A percentile compares a stretch with the other conserved stretches of the same genome.
These are phyloP conservation scores for Lycophotia porphyrea DNA, from an alignment of 2,888 invertebrate species.

Conservation along the genomic window DNA sequence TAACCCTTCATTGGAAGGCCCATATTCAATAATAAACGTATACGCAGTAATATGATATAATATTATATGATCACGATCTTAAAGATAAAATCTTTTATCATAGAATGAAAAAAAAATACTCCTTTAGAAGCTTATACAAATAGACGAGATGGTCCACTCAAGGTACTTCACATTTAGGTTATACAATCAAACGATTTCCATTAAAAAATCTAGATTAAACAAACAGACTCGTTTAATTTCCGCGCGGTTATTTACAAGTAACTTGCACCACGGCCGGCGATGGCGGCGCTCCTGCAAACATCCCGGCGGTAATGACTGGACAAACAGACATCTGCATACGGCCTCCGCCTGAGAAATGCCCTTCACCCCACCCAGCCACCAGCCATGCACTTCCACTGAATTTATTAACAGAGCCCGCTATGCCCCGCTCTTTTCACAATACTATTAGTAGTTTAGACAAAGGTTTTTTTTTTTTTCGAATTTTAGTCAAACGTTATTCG, in stretches of 20 bases:
- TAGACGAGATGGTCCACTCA: background rate
- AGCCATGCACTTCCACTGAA: conserved; percentile 63
- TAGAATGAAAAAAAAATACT: background rate
- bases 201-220: conserved; percentile 44
- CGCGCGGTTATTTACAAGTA: conserved; percentile 40
- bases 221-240: conserved; percentile 49
- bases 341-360: conserved; percentile 72
- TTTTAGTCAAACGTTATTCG: conserved; percentile 55
- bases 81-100: background rate
- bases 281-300: conserved; percentile 73
- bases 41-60: background rate
- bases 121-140: background rate
- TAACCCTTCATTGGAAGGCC: background rate
- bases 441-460: conserved; percentile 50
- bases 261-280: conserved; percentile 64
- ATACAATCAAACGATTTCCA: conserved; percentile 37
- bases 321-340: conserved; percentile 92
- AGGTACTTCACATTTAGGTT: conserved; percentile 21
- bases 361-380: conserved; percentile 44
- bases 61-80: background rate
- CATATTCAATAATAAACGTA: background rate
- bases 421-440: conserved; percentile 15
- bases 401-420: conserved; percentile 61
- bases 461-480: conserved; percentile 33
- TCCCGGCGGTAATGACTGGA: conserved; percentile 89